Conservation (phyloP, 92 coral and sea anemone species). For the Porites evermanni region DNA sequence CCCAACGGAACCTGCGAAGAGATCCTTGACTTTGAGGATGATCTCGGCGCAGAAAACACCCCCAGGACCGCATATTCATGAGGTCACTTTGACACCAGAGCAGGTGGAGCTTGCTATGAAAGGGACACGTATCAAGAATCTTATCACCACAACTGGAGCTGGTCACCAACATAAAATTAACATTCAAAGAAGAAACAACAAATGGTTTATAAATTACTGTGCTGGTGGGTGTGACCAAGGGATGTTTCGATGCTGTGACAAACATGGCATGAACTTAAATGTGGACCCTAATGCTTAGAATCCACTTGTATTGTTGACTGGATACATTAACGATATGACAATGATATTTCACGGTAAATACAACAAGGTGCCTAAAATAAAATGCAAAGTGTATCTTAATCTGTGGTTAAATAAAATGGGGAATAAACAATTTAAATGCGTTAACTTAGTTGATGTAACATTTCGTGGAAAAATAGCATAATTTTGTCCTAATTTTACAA, state of each 20-base stretch:
- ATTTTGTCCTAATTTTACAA: too few species aligned
- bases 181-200: neutral
- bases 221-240: neutral
- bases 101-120: conserved; percentile 51
- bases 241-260: conserved; percentile 33
- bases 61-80: conserved; percentile 68
- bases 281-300: neutral
- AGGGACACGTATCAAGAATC: neutral
- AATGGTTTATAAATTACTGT: conserved; percentile 15
- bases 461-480: too few species aligned
- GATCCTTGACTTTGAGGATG: conserved; percentile 51
- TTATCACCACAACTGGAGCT: conserved; percentile 37
- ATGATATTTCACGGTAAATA: too few species aligned
- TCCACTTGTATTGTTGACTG: neutral
- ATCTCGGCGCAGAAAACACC: conserved; percentile 43
- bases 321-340: too few species aligned
- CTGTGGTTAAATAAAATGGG: too few species aligned
- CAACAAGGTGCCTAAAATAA: too few species aligned
- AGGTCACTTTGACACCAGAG: conserved; percentile 43
- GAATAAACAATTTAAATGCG: too few species aligned
- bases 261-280: conserved; percentile 25
- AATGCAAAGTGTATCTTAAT: too few species aligned
- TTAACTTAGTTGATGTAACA: too few species aligned
- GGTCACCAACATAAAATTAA: conserved; percentile 63
- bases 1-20: conserved; percentile 69